Evolutionary conservation across 2,888 invertebrate genomes (phyloP).

Genomic region (Bellardia bayeri): DNA sequence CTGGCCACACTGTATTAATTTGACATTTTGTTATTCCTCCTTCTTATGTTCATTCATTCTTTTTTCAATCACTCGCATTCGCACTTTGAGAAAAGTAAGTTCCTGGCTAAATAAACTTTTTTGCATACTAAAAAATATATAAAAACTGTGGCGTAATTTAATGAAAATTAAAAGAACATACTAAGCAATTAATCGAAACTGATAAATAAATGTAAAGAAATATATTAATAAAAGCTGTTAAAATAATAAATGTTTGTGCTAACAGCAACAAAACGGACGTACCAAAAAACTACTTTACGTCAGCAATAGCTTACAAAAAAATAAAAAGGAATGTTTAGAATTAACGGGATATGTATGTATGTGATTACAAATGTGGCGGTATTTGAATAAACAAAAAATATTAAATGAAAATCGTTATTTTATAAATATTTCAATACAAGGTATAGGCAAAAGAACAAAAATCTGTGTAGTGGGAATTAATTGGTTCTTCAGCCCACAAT

Average conservation of each 20-base stretch:
- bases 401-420: not conserved
- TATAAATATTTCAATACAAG: constrained; percentile 20
- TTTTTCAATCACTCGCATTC: constrained; percentile 45
- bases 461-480: not conserved
- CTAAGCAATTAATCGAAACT: not conserved
- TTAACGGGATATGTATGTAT: constrained; percentile 3
- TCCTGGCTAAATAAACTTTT: not conserved
- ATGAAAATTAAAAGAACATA: constrained; percentile 6
- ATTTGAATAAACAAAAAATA: constrained; percentile 11
- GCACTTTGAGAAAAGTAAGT: constrained; percentile 68
- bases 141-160: constrained; percentile 31
- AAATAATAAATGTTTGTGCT: not conserved
- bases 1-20: not conserved
- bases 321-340: not conserved
- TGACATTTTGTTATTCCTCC: not conserved
- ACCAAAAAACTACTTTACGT: constrained; percentile 28
- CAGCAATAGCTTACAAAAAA: constrained; percentile 16
- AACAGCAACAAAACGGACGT: not conserved
- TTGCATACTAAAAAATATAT: not conserved
- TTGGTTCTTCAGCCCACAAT: not conserved
- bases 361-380: constrained; percentile 10
- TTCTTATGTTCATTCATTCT: not conserved
- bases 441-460: not conserved
- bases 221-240: not conserved
- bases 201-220: not conserved